phyloP scores from a whole-genome alignment of 2,113 vertebrate species.

The Sceloporus tristichus region DNA sequence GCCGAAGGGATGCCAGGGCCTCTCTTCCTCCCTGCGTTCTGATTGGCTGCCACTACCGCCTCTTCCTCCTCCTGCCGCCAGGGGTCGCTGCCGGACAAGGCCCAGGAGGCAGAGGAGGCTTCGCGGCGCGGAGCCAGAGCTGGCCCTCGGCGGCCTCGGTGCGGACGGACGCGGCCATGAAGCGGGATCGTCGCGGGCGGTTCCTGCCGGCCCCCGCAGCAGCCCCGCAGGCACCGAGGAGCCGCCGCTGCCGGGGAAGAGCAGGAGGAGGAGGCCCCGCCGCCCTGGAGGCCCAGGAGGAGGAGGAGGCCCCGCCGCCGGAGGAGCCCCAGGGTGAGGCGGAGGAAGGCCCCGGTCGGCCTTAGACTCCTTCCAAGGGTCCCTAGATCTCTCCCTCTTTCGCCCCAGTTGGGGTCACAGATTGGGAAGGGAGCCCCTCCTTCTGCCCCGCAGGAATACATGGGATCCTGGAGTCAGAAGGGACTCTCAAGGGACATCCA shows the following conservation, averaged over 20 bases:
- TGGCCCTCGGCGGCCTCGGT: neutral
- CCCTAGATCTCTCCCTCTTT: too few relatives aligned
- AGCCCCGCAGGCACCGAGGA: neutral
- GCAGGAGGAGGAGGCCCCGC: neutral
- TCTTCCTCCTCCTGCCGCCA: constrained; percentile 16
- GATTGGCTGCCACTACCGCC: neutral
- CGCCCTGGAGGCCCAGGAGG: neutral
- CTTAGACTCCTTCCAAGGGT: too few relatives aligned
- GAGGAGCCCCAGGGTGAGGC: too few relatives aligned
- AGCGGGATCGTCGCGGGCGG: constrained; percentile 78
- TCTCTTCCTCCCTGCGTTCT: neutral
- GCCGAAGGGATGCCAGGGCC: neutral
- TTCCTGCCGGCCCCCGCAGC: constrained; percentile 50
- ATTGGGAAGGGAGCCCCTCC: too few relatives aligned
- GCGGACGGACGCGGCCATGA: constrained; percentile 70
- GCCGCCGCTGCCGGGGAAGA: neutral
- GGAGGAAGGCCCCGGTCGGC: too few relatives aligned
- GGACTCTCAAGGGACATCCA: too few relatives aligned
- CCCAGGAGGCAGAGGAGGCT: neutral
- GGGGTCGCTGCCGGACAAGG: neutral
- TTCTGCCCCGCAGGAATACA: too few relatives aligned
- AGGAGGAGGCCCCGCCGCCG: too few relatives aligned
- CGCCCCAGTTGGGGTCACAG: too few relatives aligned
- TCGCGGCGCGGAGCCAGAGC: neutral
- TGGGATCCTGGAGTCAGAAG: too few relatives aligned